Conservation (phyloP, 2,113 vertebrate species). For the Campylorhamphus procurvoides region DNA sequence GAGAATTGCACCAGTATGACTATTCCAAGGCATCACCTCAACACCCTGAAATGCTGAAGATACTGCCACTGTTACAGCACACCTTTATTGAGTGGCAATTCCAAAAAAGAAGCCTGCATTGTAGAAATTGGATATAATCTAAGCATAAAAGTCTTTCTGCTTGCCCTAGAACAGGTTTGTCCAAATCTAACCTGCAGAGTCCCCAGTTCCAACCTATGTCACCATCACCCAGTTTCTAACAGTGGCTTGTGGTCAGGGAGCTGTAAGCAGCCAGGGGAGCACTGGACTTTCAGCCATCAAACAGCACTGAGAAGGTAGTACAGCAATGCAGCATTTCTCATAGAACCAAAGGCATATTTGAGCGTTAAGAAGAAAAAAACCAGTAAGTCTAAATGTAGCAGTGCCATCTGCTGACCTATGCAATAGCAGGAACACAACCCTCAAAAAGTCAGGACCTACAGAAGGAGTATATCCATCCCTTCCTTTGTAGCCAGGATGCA, state of each 20-base stretch:
- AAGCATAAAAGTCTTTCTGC: neutral
- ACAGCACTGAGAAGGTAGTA: neutral
- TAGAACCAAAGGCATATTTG: neutral
- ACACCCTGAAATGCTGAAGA: neutral
- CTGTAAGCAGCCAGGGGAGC: neutral
- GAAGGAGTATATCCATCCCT: neutral
- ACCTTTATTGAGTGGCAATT: neutral
- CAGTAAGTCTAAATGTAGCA: slow-evolving; percentile 63
- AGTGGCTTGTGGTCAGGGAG: neutral
- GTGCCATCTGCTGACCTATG: slow-evolving; percentile 67
- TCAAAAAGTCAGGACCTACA: neutral
- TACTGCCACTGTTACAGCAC: neutral
- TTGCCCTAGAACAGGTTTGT: neutral
- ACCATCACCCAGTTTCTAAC: neutral
- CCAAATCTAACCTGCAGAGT: neutral
- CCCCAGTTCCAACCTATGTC: neutral
- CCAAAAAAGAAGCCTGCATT: neutral
- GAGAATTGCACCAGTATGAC: neutral
- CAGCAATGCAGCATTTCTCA: slow-evolving; percentile 47
- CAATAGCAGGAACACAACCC: neutral
- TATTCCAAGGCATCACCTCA: neutral
- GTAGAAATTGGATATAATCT: neutral
- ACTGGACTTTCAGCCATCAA: neutral
- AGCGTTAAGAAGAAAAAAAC: neutral
- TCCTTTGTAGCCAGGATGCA: neutral